phyloP scores from a whole-genome alignment of 2,113 vertebrate genomes.

The Gallinago jamesoni region DNA sequence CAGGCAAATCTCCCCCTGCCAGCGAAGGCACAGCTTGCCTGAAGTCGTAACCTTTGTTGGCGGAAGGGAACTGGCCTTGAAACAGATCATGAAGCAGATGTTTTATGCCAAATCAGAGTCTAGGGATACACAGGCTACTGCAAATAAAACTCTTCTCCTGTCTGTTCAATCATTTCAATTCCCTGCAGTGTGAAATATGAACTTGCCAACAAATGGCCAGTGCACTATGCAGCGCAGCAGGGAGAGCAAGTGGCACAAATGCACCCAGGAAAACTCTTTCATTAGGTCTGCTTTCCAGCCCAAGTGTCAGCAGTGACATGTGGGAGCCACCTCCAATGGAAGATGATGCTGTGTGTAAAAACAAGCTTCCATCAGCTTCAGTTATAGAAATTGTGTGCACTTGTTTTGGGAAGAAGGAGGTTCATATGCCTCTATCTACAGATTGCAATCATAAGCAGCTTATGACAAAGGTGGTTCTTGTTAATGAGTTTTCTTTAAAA shows the following conservation, averaged over 20 bases:
- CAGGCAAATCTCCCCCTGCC: constrained; percentile 58
- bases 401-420: neutral
- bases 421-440: neutral
- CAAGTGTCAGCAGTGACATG: neutral
- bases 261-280: constrained; percentile 66
- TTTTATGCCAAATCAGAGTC: constrained; percentile 82
- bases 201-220: constrained; percentile 77
- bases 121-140: constrained; percentile 70
- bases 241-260: constrained; percentile 66
- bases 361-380: neutral
- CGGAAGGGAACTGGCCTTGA: constrained; percentile 74
- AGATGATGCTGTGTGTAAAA: neutral
- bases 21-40: constrained; percentile 74
- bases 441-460: neutral
- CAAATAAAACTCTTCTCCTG: constrained; percentile 78
- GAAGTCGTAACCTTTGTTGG: constrained; percentile 77
- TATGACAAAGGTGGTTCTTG: neutral
- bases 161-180: constrained; percentile 78
- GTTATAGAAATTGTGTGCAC: neutral
- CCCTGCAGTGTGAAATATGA: constrained; percentile 79
- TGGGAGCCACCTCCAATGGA: neutral
- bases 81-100: constrained; percentile 87
- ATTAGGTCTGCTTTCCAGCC: constrained; percentile 54
- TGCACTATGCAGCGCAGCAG: constrained; percentile 62
- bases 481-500: neutral